Percentiles rank a stretch among this genome's conserved stretches.
phyloP scores from a whole-genome alignment of 30 jellyfish, hydroid and myxozoan species.

The Clytia hemisphaerica region DNA sequence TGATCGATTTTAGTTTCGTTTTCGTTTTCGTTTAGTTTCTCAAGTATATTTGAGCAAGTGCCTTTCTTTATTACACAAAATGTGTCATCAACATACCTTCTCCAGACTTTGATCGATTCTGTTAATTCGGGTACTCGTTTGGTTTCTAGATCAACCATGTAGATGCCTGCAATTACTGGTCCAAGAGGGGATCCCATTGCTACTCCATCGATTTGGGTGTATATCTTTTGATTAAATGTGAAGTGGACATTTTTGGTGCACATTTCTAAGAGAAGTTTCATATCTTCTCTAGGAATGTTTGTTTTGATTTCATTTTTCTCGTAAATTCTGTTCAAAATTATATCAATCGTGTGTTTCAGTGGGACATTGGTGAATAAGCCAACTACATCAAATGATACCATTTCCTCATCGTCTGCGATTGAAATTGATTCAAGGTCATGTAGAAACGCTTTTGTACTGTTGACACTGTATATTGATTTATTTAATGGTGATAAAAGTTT shows the following conservation, averaged over 20 bases:
- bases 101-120: not conserved
- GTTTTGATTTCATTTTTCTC: conserved; percentile 3
- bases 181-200: conserved; percentile 19
- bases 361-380: not conserved
- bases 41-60: not conserved
- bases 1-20: too few species aligned
- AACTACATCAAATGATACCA: conserved; percentile 9
- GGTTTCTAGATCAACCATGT: conserved; percentile 9
- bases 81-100: conserved; percentile 15
- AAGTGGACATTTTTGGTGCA: conserved; percentile 13
- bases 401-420: not conserved
- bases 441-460: not conserved
- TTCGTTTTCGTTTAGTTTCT: conserved; percentile 1
- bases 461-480: not conserved
- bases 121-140: not conserved
- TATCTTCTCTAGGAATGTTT: not conserved
- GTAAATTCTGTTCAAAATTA: conserved; percentile 2
- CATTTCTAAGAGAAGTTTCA: not conserved
- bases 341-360: not conserved
- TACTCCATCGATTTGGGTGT: conserved; percentile 3
- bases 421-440: too few species aligned
- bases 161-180: conserved; percentile 15
- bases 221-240: not conserved
- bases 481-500: conserved; percentile 9
- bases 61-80: not conserved